Evolutionary conservation across 2,113 vertebrate species (phyloP).

Genomic region (Lepus americanus): DNA sequence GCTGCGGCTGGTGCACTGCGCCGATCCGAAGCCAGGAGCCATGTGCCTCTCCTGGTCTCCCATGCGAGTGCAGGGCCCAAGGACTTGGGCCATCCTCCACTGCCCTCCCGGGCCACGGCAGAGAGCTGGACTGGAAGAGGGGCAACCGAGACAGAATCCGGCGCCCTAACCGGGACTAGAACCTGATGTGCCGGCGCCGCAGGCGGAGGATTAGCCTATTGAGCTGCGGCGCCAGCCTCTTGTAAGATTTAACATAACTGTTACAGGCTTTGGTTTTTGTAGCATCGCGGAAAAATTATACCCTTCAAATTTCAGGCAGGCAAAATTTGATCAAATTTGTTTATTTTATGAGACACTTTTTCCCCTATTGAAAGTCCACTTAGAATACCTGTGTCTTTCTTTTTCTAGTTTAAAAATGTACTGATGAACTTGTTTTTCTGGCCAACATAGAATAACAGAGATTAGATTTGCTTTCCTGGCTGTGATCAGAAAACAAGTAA

Average conservation of each 20-base stretch:
- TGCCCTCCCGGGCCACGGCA: too few relatives aligned
- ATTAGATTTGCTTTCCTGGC: slow-evolving; percentile 22
- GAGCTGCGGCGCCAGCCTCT: too few relatives aligned
- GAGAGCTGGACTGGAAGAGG: too few relatives aligned
- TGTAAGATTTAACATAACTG: background rate
- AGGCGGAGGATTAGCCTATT: too few relatives aligned
- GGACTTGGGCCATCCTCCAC: too few relatives aligned
- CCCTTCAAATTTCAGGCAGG: slow-evolving; percentile 56
- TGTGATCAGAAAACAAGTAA: slow-evolving; percentile 46
- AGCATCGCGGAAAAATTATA: background rate
- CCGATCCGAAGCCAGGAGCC: too few relatives aligned
- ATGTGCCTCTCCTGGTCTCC: too few relatives aligned
- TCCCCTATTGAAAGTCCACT: background rate
- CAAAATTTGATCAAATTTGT: slow-evolving; percentile 29
- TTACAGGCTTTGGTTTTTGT: slow-evolving; percentile 50
- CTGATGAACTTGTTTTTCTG: slow-evolving; percentile 23
- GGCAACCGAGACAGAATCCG: too few relatives aligned
- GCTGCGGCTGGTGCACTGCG: too few relatives aligned
- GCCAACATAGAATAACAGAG: slow-evolving; percentile 38
- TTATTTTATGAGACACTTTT: slow-evolving; percentile 33
- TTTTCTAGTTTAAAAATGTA: slow-evolving; percentile 46
- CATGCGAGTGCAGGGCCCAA: too few relatives aligned
- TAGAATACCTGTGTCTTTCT: background rate
- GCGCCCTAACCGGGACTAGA: too few relatives aligned
- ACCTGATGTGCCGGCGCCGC: too few relatives aligned